phyloP scores from a whole-genome alignment of 2,797 vertebrate species.

The Silurus lanzhouensis region DNA sequence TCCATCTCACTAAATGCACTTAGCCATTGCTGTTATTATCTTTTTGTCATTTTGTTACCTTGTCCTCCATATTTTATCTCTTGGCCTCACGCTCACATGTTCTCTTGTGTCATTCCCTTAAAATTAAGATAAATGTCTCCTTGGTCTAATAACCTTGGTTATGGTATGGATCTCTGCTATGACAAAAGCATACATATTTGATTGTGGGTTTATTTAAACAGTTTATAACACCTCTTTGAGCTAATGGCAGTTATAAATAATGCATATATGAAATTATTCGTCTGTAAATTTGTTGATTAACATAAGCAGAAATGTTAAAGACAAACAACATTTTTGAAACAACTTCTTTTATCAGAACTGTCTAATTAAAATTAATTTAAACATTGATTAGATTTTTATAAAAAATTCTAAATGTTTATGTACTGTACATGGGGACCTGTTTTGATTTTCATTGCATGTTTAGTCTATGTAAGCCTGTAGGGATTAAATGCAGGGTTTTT shows the following conservation, averaged over 20 bases:
- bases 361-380: background rate
- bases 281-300: background rate
- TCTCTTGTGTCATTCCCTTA: background rate
- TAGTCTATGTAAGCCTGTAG: background rate
- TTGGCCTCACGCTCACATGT: background rate
- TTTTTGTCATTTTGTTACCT: slow-evolving; percentile 4
- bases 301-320: background rate
- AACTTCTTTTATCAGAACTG: background rate
- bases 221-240: background rate
- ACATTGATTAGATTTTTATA: background rate
- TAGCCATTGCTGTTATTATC: background rate
- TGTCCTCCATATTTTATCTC: slow-evolving; percentile 5
- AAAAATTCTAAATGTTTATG: background rate
- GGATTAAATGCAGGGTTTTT: background rate
- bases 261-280: background rate
- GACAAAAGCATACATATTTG: background rate
- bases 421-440: background rate
- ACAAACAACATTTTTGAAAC: background rate
- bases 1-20: background rate
- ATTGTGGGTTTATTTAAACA: slow-evolving; percentile 1
- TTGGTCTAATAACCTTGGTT: background rate
- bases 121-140: background rate
- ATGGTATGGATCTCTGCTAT: background rate
- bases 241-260: background rate
- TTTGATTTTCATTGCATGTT: background rate